phyloP scores from a whole-genome alignment of 2,888 invertebrate genomes.

The Ditula angustiorana region DNA sequence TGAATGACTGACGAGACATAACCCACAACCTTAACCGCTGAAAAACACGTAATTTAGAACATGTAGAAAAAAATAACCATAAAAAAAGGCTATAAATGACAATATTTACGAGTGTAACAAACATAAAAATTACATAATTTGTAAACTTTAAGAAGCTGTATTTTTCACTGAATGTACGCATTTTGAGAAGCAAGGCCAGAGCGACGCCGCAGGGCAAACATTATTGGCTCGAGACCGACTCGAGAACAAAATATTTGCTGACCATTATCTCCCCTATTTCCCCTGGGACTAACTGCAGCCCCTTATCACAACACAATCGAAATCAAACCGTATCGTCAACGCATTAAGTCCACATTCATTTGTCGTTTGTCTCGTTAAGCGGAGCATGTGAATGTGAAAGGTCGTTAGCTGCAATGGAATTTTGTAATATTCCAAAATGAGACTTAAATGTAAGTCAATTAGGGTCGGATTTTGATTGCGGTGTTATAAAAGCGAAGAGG shows the following conservation, averaged over 20 bases:
- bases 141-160: too few species aligned
- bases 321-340: not conserved
- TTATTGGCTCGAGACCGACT: conserved; percentile 36
- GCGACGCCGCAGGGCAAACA: not conserved
- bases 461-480: not conserved
- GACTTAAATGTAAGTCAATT: not conserved
- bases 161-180: too few species aligned
- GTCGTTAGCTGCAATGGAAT: conserved; percentile 26
- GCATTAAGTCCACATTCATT: not conserved
- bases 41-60: too few species aligned
- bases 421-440: not conserved
- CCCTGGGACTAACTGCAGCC: conserved; percentile 21
- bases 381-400: conserved; percentile 22
- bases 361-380: not conserved
- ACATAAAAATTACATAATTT: too few species aligned
- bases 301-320: not conserved
- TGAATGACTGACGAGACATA: too few species aligned
- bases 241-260: conserved; percentile 45
- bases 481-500: not conserved
- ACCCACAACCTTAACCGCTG: too few species aligned
- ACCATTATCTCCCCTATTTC: conserved; percentile 44
- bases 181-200: not conserved
- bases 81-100: too few species aligned
- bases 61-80: too few species aligned
- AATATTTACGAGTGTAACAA: too few species aligned